phyloP scores from a whole-genome alignment of 2,113 vertebrate species.

The Sinocyclocheilus maitianheensis region DNA sequence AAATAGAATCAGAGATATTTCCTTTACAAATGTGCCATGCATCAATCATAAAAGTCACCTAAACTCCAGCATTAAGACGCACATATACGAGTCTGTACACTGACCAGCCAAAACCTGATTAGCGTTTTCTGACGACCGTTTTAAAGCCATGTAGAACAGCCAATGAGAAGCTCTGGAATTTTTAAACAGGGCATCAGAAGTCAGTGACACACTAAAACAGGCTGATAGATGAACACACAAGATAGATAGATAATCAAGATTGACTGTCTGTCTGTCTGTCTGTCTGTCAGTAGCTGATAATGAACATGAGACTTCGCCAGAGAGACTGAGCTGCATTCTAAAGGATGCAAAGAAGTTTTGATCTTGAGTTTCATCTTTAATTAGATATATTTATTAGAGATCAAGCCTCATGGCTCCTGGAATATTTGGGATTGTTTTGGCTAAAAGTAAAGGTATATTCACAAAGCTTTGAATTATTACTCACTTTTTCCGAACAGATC shows the following conservation, averaged over 20 bases:
- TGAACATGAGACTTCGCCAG: neutral
- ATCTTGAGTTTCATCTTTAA: neutral
- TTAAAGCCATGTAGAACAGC: slow-evolving; percentile 28
- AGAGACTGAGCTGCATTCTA: neutral
- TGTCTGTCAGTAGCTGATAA: neutral
- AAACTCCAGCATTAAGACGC: neutral
- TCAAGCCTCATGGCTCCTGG: slow-evolving; percentile 33
- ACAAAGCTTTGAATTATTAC: neutral
- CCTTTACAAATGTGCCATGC: neutral
- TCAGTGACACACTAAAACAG: neutral
- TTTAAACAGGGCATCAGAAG: neutral
- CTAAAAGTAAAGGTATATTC: slow-evolving; percentile 14
- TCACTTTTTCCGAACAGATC: neutral
- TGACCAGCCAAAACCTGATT: slow-evolving; percentile 33
- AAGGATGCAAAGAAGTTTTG: neutral
- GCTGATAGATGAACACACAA: neutral
- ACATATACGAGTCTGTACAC: neutral
- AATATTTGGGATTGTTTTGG: slow-evolving; percentile 11
- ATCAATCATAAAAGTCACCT: neutral
- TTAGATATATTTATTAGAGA: neutral
- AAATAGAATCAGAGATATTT: neutral
- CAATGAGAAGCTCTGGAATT: slow-evolving; percentile 4
- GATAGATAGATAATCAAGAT: neutral
- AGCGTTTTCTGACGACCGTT: neutral
- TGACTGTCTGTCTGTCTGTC: neutral